These are phyloP conservation scores for Mustela lutreola DNA, from an alignment of 2,113 vertebrate genomes.

Conservation along the genomic window DNA sequence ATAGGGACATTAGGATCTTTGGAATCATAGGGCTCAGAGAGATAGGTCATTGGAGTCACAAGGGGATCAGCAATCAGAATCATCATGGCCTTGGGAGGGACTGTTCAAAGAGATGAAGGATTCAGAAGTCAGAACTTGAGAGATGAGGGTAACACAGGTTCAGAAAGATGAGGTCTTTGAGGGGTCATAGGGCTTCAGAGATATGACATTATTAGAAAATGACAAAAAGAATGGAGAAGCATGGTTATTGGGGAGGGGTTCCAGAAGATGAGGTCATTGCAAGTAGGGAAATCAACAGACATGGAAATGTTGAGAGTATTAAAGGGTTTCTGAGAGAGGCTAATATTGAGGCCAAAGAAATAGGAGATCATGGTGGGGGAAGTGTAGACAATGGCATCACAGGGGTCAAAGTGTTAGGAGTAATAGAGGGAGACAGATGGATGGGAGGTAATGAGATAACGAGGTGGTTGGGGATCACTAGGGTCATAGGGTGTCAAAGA, in stretches of 20 bases:
- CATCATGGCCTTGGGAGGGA: neutral
- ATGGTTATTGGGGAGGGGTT: neutral
- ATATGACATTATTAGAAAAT: neutral
- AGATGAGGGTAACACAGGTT: neutral
- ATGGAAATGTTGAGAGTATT: neutral
- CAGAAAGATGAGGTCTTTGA: neutral
- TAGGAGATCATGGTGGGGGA: neutral
- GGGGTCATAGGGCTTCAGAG: constrained; percentile 5
- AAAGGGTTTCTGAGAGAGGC: constrained; percentile 12
- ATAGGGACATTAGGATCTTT: neutral
- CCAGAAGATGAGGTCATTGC: neutral
- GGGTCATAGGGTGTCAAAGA: neutral
- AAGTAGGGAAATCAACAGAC: neutral
- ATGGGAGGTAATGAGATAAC: neutral
- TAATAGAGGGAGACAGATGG: neutral
- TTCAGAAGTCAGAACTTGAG: constrained; percentile 19
- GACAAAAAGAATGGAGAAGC: neutral
- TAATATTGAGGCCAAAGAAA: neutral
- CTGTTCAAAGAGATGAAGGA: neutral
- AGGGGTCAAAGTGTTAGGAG: neutral
- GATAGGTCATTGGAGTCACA: neutral
- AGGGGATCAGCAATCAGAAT: neutral
- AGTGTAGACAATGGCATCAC: neutral
- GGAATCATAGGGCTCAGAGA: neutral
- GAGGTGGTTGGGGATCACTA: neutral